phyloP scores from a whole-genome alignment of 2,797 vertebrate genomes.

The Euphonia xanthogaster region DNA sequence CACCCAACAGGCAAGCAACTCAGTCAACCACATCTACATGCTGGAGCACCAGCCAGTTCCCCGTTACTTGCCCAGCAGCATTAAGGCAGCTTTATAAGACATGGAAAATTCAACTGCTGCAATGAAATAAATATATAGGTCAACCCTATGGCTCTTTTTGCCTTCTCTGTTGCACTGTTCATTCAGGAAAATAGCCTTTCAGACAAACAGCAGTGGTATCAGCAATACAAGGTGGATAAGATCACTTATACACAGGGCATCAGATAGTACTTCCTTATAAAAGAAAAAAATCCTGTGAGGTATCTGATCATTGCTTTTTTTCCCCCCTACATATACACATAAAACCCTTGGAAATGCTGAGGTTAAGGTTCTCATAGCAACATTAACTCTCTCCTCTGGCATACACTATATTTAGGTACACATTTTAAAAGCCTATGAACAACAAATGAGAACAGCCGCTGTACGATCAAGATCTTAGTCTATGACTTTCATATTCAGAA shows the following conservation, averaged over 20 bases:
- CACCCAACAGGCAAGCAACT: neutral
- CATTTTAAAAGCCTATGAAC: slow-evolving; percentile 22
- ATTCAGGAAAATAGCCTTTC: neutral
- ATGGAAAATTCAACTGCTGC: neutral
- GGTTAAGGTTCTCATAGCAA: slow-evolving; percentile 70
- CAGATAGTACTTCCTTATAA: neutral
- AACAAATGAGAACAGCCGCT: slow-evolving; percentile 11
- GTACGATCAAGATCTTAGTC: neutral
- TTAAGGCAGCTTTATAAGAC: neutral
- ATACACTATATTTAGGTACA: slow-evolving; percentile 59
- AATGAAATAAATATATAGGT: slow-evolving; percentile 18
- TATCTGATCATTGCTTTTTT: neutral
- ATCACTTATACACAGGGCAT: neutral
- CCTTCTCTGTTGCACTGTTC: neutral
- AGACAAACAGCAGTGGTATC: neutral
- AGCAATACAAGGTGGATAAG: neutral
- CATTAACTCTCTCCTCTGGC: slow-evolving; percentile 58
- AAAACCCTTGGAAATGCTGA: slow-evolving; percentile 40
- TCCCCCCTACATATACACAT: neutral
- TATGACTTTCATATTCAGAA: slow-evolving; percentile 1
- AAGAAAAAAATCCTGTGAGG: neutral
- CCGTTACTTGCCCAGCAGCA: neutral
- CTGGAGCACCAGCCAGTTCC: neutral
- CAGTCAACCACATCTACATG: neutral
- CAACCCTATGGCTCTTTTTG: neutral